Percentiles rank a stretch among this genome's conserved stretches.
phyloP scores from a whole-genome alignment of 2,888 invertebrate species.

The Drosophila meridionalis region DNA sequence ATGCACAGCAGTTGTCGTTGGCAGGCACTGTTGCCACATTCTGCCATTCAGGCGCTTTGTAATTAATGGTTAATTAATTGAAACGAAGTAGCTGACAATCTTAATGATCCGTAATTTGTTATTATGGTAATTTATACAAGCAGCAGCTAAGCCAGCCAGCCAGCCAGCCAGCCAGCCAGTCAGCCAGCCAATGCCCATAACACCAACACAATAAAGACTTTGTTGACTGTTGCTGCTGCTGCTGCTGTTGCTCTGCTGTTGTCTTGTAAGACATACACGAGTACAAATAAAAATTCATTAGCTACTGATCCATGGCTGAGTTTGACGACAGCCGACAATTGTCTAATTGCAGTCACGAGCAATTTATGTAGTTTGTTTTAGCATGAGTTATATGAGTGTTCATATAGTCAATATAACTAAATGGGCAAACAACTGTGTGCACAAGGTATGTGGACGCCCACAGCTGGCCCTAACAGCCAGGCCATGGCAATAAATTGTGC shows the following conservation, averaged over 20 bases:
- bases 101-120: slow-evolving; percentile 82
- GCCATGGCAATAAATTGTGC: slow-evolving; percentile 55
- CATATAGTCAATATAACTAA: slow-evolving; percentile 17
- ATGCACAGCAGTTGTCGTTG: slow-evolving; percentile 75
- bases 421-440: slow-evolving; percentile 38
- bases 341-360: slow-evolving; percentile 82
- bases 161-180: slow-evolving; percentile 38
- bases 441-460: slow-evolving; percentile 56
- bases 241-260: slow-evolving; percentile 48
- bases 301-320: slow-evolving; percentile 69
- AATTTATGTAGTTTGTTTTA: slow-evolving; percentile 74
- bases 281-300: slow-evolving; percentile 80
- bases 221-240: slow-evolving; percentile 24
- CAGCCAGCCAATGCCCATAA: slow-evolving; percentile 52
- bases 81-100: slow-evolving; percentile 82
- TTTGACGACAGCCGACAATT: slow-evolving; percentile 79
- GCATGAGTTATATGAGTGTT: slow-evolving; percentile 65
- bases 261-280: slow-evolving; percentile 77
- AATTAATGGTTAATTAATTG: slow-evolving; percentile 82
- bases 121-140: slow-evolving; percentile 82
- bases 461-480: slow-evolving; percentile 56
- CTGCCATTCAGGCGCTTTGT: slow-evolving; percentile 80
- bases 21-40: slow-evolving; percentile 73
- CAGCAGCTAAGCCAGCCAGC: slow-evolving; percentile 42
- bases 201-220: slow-evolving; percentile 72